These are phyloP conservation scores for Caenorhabditis becei DNA, from an alignment of 2,888 invertebrate species.

Conservation along the genomic window DNA sequence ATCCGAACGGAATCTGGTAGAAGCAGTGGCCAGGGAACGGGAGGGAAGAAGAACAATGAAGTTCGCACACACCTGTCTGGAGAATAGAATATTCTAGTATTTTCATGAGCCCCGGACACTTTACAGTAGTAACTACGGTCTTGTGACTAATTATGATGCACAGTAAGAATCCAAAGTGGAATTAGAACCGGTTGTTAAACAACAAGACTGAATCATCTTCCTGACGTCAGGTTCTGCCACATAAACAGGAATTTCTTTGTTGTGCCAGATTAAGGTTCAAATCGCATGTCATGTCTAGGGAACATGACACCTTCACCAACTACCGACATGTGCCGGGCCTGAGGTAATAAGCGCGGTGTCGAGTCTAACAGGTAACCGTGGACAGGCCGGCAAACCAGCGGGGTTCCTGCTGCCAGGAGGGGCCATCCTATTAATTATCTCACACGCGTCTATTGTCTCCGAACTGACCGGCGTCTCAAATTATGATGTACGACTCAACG, in stretches of 20 bases:
- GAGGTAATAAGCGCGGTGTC: constrained; percentile 43
- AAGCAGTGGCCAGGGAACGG: not conserved
- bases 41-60: constrained; percentile 46
- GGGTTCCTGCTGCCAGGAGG: constrained; percentile 17
- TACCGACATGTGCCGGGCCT: constrained; percentile 48
- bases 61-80: constrained; percentile 51
- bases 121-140: constrained; percentile 26
- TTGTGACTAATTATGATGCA: not conserved
- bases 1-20: constrained; percentile 22
- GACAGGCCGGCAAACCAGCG: constrained; percentile 45
- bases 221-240: constrained; percentile 36
- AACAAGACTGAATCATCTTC: constrained; percentile 17
- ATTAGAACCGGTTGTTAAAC: not conserved
- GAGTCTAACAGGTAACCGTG: constrained; percentile 48
- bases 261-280: constrained; percentile 54
- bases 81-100: constrained; percentile 60
- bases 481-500: constrained; percentile 54
- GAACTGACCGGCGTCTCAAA: constrained; percentile 36
- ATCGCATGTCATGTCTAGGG: constrained; percentile 38
- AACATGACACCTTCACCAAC: constrained; percentile 49
- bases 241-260: constrained; percentile 31
- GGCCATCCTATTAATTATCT: constrained; percentile 63
- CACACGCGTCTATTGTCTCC: constrained; percentile 51
- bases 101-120: constrained; percentile 31
- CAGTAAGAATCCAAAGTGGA: not conserved